Evolutionary conservation across 2,888 invertebrate genomes (phyloP).

Genomic region (Prosopocoilus inquinatus): DNA sequence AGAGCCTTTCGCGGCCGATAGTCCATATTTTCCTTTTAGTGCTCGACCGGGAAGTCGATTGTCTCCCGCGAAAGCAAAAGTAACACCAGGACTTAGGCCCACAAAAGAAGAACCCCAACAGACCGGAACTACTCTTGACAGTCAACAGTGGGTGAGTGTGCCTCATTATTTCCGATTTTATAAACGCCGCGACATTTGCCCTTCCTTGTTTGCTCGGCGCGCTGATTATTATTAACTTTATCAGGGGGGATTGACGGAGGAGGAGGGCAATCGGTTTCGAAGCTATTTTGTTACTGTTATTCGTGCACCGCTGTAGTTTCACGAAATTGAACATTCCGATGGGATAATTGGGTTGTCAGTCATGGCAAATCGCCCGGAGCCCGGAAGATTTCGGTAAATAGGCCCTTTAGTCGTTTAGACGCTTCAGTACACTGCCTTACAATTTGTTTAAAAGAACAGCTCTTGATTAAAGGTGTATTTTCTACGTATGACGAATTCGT

Average conservation of each 20-base stretch:
- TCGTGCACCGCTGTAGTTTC: constrained; percentile 23
- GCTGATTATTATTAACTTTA: neutral
- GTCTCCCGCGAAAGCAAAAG: constrained; percentile 50
- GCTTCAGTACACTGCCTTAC: constrained; percentile 29
- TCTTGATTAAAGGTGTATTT: no score
- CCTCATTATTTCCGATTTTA: neutral
- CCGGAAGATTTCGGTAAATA: constrained; percentile 34
- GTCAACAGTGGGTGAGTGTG: constrained; percentile 46
- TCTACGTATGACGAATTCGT: no score
- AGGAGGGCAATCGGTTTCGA: constrained; percentile 11
- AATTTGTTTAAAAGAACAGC: constrained; percentile 23
- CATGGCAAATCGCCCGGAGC: constrained; percentile 45
- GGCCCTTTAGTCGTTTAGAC: constrained; percentile 28
- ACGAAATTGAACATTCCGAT: constrained; percentile 33
- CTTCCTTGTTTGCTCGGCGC: neutral
- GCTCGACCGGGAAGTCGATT: constrained; percentile 51
- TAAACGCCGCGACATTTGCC: neutral
- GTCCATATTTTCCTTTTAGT: constrained; percentile 66
- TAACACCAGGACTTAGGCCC: constrained; percentile 40
- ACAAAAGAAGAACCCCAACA: constrained; percentile 43
- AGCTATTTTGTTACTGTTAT: constrained; percentile 14
- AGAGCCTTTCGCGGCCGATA: constrained; percentile 61
- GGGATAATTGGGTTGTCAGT: constrained; percentile 48
- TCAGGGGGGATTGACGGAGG: neutral
- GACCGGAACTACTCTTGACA: constrained; percentile 42